Percentiles rank a stretch among this genome's conserved stretches.
These are phyloP conservation scores for Actias luna DNA, from an alignment of 2,888 invertebrate genomes.

Conservation along the genomic window DNA sequence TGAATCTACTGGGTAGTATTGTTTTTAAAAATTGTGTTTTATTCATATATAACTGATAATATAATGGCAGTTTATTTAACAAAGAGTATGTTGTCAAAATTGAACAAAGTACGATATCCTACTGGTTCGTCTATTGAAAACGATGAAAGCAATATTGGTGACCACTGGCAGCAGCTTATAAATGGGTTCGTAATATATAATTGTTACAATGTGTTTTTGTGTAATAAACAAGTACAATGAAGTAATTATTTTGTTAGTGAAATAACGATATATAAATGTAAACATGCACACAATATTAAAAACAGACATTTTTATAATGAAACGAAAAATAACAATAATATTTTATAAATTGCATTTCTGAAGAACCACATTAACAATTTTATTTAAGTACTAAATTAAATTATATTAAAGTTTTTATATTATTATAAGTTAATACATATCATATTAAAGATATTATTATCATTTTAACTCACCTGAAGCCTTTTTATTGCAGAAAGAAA, in stretches of 20 bases:
- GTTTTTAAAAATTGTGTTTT: too few relatives aligned
- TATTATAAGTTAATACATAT: too few relatives aligned
- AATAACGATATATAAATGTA: background rate
- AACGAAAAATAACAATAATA: too few relatives aligned
- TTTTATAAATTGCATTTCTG: too few relatives aligned
- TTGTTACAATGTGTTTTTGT: too few relatives aligned
- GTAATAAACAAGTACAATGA: too few relatives aligned
- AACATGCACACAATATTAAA: background rate
- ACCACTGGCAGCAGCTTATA: constrained; percentile 66
- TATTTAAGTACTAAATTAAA: too few relatives aligned
- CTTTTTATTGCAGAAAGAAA: constrained; percentile 45
- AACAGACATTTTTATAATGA: too few relatives aligned
- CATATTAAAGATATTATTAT: too few relatives aligned
- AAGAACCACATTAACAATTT: too few relatives aligned
- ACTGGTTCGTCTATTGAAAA: constrained; percentile 36
- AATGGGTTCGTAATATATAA: constrained; percentile 22
- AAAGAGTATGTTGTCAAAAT: constrained; percentile 63
- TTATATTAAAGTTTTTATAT: too few relatives aligned
- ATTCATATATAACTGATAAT: background rate
- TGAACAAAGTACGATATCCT: constrained; percentile 58
- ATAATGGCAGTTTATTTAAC: constrained; percentile 69
- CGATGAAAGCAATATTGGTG: constrained; percentile 41
- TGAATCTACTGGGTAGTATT: too few relatives aligned
- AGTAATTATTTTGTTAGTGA: background rate
- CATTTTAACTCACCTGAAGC: background rate